Conservation (phyloP, 2,797 vertebrate genomes). For the Lutjanus argentimaculatus region DNA sequence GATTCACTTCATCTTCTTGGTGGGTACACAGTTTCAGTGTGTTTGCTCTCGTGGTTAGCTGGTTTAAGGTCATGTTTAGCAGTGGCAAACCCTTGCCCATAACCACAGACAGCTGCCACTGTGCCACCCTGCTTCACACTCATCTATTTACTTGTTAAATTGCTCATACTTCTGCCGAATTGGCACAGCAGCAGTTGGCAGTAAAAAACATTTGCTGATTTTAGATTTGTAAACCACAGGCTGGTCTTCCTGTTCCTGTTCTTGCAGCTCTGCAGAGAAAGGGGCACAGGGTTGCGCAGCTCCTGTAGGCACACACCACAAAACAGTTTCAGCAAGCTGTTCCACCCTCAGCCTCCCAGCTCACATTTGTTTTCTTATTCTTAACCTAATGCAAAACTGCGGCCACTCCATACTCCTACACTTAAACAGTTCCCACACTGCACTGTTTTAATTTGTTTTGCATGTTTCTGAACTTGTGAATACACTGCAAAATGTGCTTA, state of each 20-base stretch:
- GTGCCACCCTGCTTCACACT: neutral
- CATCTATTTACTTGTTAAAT: neutral
- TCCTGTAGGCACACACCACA: slow-evolving; percentile 26
- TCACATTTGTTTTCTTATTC: neutral
- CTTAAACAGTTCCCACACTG: neutral
- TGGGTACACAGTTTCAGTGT: neutral
- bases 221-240: slow-evolving; percentile 46
- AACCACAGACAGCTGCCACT: slow-evolving; percentile 7
- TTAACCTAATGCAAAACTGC: neutral
- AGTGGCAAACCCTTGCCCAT: neutral
- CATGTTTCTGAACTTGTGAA: neutral
- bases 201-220: slow-evolving; percentile 5
- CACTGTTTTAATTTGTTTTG: neutral
- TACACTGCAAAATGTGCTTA: neutral
- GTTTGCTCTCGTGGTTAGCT: neutral
- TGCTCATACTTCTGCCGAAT: slow-evolving; percentile 16
- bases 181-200: neutral
- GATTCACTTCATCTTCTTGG: neutral
- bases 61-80: neutral
- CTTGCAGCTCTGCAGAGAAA: slow-evolving; percentile 41
- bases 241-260: slow-evolving; percentile 66
- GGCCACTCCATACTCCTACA: neutral
- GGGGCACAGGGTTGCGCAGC: slow-evolving; percentile 12
- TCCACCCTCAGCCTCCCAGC: neutral
- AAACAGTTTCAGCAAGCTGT: neutral